Base-by-base conservation (phyloP, 92 coral and sea anemone species). In the Muricea muricata region DNA sequence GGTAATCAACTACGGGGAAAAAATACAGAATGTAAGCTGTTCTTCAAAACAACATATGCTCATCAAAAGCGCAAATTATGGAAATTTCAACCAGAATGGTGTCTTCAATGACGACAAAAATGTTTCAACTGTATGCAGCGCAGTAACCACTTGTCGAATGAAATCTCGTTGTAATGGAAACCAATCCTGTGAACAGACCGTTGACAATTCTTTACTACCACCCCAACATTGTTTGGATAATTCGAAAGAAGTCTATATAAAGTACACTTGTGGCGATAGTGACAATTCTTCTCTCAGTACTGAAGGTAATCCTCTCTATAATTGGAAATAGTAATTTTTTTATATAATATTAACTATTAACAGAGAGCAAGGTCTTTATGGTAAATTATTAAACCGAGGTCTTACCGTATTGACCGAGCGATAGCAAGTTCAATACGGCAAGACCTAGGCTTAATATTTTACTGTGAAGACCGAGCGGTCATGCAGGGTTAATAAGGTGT, bases 91-190 rank as follows among this genome's bases (percentile, higher is more conserved):
- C 29, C 25, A 61, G 10, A 10, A 20, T 7, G 68, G 68, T 9
- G 20, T 7, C 4, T 61, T 61, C 29, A 25, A 61, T 61, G 68
- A 1, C 17, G 20, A 23, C 29, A 37, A 23, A 26, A 61, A 9
- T 6, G 0, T 61, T 61, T 34, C 25, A 25, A 29, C 33, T 1
- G 10, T 6, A 5, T 61, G 68, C 26, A 61, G 68, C 20, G 3
- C 0, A 14, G 0, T 61, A 15, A 61, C 68, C 10, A 61, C 3
- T 61, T 61, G 68, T 61, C 68, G 15, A 20, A 37, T 61, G 37
- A 61, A 61, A 30, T 29, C 68, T 26, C 68, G 25, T 30, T 61
- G 68, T 61, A 37, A 21, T 30, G 68, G 68, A 61, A 61, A 61
- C 13, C 25, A 20, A 14, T 61, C 68, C 2, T 61, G 68, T 61